Conservation (phyloP, 2,797 vertebrate species). For the Thamnophis elegans region DNA sequence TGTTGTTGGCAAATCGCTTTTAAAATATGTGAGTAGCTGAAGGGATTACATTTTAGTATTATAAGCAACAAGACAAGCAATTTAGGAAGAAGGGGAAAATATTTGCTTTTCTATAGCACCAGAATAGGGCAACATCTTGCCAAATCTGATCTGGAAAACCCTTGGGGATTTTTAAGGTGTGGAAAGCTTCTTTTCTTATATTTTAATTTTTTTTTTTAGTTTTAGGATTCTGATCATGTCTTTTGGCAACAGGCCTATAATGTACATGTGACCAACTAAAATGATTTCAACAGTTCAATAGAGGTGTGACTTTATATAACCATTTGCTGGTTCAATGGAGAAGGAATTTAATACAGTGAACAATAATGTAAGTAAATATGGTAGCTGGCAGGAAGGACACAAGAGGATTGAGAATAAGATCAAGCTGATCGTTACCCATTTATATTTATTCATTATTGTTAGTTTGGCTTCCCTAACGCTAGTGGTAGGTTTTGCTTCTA, state of each 20-base stretch:
- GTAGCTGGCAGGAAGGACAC: not conserved
- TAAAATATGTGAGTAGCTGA: not conserved
- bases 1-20: not conserved
- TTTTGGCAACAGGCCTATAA: not conserved
- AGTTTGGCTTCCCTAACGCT: not conserved
- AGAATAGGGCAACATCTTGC: not conserved
- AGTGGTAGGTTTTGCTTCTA: not conserved
- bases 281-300: not conserved
- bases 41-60: not conserved
- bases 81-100: not conserved
- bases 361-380: not conserved
- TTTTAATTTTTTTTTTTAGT: not conserved
- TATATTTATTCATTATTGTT: not conserved
- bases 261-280: not conserved
- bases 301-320: not conserved
- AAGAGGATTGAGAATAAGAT: not conserved
- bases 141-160: not conserved
- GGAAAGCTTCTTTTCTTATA: not conserved
- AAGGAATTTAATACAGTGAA: not conserved
- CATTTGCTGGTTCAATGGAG: not conserved
- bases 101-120: not conserved
- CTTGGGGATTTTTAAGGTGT: not conserved
- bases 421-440: not conserved
- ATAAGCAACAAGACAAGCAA: not conserved
- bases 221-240: not conserved